Conservation (phyloP, 2,797 vertebrate species). For the Bradypodion ventrale region DNA sequence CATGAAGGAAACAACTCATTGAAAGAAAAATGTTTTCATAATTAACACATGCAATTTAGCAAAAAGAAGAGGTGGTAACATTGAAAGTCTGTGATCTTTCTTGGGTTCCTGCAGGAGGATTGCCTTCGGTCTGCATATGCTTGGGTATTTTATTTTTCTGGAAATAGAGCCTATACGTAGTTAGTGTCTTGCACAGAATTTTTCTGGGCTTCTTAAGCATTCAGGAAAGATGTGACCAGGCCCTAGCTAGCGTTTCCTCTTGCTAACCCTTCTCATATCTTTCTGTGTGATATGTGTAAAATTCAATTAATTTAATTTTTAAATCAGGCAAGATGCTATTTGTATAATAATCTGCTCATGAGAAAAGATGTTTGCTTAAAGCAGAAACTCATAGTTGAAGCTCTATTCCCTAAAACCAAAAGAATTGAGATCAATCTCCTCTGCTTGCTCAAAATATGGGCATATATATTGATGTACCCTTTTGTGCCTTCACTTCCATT, state of each 20-base stretch:
- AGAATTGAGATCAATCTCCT: no score
- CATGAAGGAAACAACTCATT: conserved; percentile 12
- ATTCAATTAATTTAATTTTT: background rate
- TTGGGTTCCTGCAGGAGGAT: background rate
- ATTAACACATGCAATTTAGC: conserved; percentile 6
- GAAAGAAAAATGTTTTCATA: background rate
- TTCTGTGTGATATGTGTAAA: background rate
- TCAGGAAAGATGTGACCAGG: background rate
- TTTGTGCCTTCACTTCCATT: no score
- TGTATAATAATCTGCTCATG: background rate
- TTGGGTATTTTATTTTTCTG: background rate
- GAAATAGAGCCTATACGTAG: background rate
- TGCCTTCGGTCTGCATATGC: background rate
- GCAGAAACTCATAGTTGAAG: no score
- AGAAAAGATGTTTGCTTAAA: no score
- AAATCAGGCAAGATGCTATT: background rate
- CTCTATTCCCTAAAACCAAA: no score
- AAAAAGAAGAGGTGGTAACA: background rate
- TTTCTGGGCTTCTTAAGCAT: background rate
- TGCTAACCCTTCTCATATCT: background rate
- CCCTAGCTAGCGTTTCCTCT: background rate
- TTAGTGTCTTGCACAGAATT: background rate
- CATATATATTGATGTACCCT: no score
- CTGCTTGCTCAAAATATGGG: no score
- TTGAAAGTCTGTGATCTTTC: background rate